Conservation (phyloP, 2,113 vertebrate species). For the Ivindomyrus marchei region DNA sequence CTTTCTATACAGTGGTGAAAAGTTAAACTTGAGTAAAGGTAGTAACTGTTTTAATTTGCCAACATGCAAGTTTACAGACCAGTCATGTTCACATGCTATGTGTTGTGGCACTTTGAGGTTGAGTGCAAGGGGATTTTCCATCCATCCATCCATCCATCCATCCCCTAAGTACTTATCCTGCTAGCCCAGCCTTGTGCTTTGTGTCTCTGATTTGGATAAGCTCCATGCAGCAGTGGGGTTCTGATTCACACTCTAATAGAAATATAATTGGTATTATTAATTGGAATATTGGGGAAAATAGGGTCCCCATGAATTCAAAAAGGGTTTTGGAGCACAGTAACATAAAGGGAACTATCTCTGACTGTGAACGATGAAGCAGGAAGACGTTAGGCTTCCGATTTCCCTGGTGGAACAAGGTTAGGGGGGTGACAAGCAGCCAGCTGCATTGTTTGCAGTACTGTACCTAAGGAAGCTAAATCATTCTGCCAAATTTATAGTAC, state of each 20-base stretch:
- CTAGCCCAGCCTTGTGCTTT: not conserved
- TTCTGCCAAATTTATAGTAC: not conserved
- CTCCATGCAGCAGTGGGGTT: not conserved
- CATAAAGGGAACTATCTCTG: not conserved
- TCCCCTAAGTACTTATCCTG: not conserved
- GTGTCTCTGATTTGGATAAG: not conserved
- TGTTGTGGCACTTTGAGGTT: not conserved
- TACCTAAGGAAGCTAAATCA: not conserved
- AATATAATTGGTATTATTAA: not conserved
- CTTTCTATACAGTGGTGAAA: not conserved
- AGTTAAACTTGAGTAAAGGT: not conserved
- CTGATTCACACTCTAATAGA: not conserved
- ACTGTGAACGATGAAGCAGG: not conserved
- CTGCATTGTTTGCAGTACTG: slow-evolving; percentile 14
- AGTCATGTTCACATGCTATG: not conserved
- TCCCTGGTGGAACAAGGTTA: not conserved
- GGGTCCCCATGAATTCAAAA: not conserved
- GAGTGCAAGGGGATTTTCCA: not conserved
- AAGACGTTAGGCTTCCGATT: not conserved
- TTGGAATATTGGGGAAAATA: not conserved
- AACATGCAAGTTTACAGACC: not conserved
- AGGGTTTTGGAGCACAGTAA: not conserved
- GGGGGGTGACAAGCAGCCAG: not conserved
- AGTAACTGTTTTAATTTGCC: not conserved
- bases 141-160: not conserved